Conservation (phyloP, 2,888 invertebrate genomes). For the Zaprionus lineosus region DNA sequence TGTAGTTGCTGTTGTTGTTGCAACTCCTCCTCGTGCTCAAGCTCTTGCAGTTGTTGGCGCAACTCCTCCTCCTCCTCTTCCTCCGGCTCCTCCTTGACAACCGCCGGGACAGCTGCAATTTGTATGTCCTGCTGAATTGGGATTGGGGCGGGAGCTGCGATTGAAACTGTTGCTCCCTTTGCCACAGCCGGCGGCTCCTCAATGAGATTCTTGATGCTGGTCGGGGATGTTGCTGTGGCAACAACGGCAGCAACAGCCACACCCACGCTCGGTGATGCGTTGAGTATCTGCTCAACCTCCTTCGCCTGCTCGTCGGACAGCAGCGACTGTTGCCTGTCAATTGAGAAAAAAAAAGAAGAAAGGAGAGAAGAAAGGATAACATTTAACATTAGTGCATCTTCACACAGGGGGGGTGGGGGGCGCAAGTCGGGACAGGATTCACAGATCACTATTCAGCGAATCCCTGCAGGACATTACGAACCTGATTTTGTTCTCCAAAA, state of each 20-base stretch:
- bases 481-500: slow-evolving; percentile 93
- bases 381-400: too few relatives aligned
- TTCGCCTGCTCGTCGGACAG: slow-evolving; percentile 95
- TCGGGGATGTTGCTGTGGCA: slow-evolving; percentile 78
- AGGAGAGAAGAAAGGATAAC: neutral
- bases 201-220: slow-evolving; percentile 79
- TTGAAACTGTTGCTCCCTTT: slow-evolving; percentile 1
- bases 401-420: too few relatives aligned
- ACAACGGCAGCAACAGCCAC: slow-evolving; percentile 79
- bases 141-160: neutral
- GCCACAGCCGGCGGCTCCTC: slow-evolving; percentile 48
- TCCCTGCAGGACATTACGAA: slow-evolving; percentile 85
- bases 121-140: slow-evolving; percentile 45
- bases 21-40: slow-evolving; percentile 22
- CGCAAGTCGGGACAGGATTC: too few relatives aligned
- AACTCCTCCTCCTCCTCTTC: slow-evolving; percentile 27
- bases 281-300: slow-evolving; percentile 92
- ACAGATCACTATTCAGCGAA: too few relatives aligned
- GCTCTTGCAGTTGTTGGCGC: slow-evolving; percentile 5
- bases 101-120: slow-evolving; percentile 45
- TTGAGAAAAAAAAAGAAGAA: slow-evolving; percentile 16
- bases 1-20: slow-evolving; percentile 1
- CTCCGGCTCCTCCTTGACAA: slow-evolving; percentile 25
- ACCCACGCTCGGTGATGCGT: slow-evolving; percentile 83
- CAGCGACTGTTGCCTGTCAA: slow-evolving; percentile 89